These are phyloP conservation scores for Psittacara wagleri DNA, from an alignment of 2,113 vertebrate genomes.

Conservation along the genomic window DNA sequence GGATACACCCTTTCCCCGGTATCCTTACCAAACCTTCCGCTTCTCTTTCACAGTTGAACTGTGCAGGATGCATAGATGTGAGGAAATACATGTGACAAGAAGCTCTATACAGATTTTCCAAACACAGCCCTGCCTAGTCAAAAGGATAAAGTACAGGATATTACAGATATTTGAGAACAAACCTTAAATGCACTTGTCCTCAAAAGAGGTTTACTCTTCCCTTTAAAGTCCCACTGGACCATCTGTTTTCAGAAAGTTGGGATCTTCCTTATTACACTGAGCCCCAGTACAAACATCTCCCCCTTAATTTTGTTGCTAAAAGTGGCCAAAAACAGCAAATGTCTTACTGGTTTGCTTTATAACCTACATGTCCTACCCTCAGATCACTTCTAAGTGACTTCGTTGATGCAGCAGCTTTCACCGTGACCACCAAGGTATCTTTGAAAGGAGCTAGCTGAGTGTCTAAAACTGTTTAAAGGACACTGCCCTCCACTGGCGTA, in stretches of 20 bases:
- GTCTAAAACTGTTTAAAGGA: neutral
- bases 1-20: neutral
- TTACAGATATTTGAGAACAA: neutral
- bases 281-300: neutral
- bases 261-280: neutral
- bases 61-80: neutral
- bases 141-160: neutral
- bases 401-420: neutral
- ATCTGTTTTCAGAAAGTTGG: neutral
- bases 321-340: neutral
- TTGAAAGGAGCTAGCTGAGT: neutral
- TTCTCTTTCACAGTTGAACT: neutral
- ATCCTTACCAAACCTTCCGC: rapidly evolving
- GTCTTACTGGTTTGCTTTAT: neutral
- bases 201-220: neutral
- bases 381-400: neutral
- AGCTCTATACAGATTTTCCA: neutral
- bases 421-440: rapidly evolving
- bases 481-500: neutral
- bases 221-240: neutral
- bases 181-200: neutral
- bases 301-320: neutral
- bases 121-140: neutral
- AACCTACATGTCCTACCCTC: neutral
- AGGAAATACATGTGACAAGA: neutral